Base-by-base conservation (phyloP, 2,888 invertebrate genomes). In the Chalcosyrphus nemorum region DNA sequence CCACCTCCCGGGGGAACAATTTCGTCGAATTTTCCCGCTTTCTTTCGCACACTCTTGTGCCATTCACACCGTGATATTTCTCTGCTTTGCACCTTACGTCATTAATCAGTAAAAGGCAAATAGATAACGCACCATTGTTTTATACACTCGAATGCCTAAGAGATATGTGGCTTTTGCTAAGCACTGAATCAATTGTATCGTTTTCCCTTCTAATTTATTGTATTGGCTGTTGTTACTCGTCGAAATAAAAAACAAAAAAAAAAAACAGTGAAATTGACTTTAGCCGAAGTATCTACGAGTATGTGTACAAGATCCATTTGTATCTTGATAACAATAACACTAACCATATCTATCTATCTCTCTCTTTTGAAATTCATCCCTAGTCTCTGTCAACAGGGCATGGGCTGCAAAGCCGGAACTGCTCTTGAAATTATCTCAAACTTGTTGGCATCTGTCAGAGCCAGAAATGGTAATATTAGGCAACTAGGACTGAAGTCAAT, bases 171-270 rank as follows among this genome's bases (percentile, higher is more conserved):
- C 56, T 50, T n/a, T n/a, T 75, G 21, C 61, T 70, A 32, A 32
- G 27, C 59, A 57, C 52, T 81, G 50, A 76, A 76, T 65, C 76
- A 76, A 76, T 59, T 57, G 70, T 50, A 81, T 76, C 66, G 76
- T 57, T 57, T 52, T 75, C 35, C 35, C 47, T 65, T 56, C 38
- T 35, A 68, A 76, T 82, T 82, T 82, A 77, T 82, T 61, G 71
- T n/a, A n/a, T 43, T 71, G 29, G 32, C 21, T 45, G 61, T 29
- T 47, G n/a, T 27, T 35, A 72, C 21, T 29, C 15, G 38, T 65
- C 45, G 15, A 54, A 45, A 17, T 1, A 29, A 29, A 29, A 29
- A 29, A 29, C 5, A 29, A 29, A 29, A 29, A 29, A 29, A 29
- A 29, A 32, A 65, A 41, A 45, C 29, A 41, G 38, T 27, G 7